These are phyloP conservation scores for Babylonia areolata DNA, from an alignment of 1,140 invertebrate species.

Conservation along the genomic window DNA sequence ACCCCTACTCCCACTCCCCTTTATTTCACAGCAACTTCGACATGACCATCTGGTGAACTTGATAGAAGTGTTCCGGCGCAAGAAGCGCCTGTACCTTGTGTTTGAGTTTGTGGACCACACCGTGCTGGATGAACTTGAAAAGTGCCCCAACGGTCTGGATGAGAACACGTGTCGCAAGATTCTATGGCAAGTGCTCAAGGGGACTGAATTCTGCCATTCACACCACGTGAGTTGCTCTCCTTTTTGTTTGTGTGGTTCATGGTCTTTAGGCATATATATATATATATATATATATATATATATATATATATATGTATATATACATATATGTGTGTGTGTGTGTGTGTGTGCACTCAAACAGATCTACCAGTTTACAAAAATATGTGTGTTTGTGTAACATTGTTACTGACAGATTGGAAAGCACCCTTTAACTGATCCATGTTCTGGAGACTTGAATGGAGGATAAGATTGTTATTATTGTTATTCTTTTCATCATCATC, in stretches of 20 bases:
- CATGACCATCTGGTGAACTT: constrained; percentile 93
- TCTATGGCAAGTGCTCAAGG: constrained; percentile 88
- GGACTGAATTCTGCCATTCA: constrained; percentile 89
- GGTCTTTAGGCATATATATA: background rate
- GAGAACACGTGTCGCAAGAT: constrained; percentile 84
- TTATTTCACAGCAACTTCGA: constrained; percentile 83
- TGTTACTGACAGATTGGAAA: too few species aligned
- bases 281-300: too few species aligned
- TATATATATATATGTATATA: too few species aligned
- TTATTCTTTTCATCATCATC: too few species aligned
- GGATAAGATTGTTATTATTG: too few species aligned
- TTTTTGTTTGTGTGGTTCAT: background rate
- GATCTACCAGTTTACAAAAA: too few species aligned
- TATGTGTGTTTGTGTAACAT: too few species aligned
- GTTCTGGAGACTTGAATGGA: too few species aligned
- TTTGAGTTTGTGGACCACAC: constrained; percentile 93
- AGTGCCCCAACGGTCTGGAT: constrained; percentile 82
- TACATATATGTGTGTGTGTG: too few species aligned
- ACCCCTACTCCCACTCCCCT: too few species aligned
- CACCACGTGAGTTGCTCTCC: constrained; percentile 83
- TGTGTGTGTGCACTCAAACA: too few species aligned
- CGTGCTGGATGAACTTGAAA: constrained; percentile 88
- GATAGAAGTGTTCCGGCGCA: constrained; percentile 90
- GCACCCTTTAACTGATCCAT: too few species aligned
- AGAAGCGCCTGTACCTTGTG: constrained; percentile 89